A percentile compares a stretch with the other conserved stretches of the same genome.
Evolutionary conservation across 2,113 vertebrate genomes (phyloP).

Genomic region (Neolamprologus sp.): DNA sequence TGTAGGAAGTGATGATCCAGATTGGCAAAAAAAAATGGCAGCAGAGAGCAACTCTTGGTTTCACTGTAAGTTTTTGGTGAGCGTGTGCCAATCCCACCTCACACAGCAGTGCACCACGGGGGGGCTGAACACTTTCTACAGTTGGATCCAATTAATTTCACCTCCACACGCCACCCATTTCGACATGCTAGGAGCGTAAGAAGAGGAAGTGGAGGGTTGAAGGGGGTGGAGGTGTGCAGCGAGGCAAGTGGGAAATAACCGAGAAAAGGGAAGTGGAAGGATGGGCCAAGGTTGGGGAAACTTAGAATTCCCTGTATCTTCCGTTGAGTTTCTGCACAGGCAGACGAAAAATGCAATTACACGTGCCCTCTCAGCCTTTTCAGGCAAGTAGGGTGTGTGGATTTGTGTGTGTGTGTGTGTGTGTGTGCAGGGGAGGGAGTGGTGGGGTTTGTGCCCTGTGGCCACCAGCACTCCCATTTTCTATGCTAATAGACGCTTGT

Average conservation of each 20-base stretch:
- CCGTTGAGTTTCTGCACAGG: conserved; percentile 51
- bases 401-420: background rate
- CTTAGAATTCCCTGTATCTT: conserved; percentile 53
- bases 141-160: conserved; percentile 73
- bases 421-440: background rate
- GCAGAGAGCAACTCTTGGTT: conserved; percentile 25
- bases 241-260: conserved; percentile 39
- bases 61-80: conserved; percentile 14
- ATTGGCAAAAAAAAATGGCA: conserved; percentile 19
- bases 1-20: background rate
- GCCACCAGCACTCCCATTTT: conserved; percentile 32
- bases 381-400: conserved; percentile 33
- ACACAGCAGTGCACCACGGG: conserved; percentile 29
- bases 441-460: conserved; percentile 35
- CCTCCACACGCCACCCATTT: conserved; percentile 56
- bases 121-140: conserved; percentile 52
- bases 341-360: conserved; percentile 70
- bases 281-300: conserved; percentile 36
- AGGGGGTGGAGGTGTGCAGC: conserved; percentile 8
- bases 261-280: conserved; percentile 30
- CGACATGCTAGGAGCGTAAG: conserved; percentile 51
- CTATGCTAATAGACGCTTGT: conserved; percentile 63
- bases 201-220: conserved; percentile 30
- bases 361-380: conserved; percentile 59
- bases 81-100: conserved; percentile 18